A percentile compares a stretch with the other conserved stretches of the same genome.
Evolutionary conservation across 2,797 vertebrate species (phyloP).

Genomic region (Ispidina lecontei): DNA sequence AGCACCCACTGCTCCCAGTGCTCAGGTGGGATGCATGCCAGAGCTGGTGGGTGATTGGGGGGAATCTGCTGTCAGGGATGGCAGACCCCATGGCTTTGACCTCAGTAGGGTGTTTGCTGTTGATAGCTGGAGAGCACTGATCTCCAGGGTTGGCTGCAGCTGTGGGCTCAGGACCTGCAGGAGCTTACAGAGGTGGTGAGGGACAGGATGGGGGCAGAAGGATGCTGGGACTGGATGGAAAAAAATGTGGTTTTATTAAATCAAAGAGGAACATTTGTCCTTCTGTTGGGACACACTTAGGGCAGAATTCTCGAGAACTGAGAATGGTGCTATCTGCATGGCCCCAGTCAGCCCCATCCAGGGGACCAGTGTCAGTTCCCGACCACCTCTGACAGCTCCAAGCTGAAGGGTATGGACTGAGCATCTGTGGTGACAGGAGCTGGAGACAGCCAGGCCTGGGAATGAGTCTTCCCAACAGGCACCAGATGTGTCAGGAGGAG

Average conservation of each 20-base stretch:
- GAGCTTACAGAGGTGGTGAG: neutral
- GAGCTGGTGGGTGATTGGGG: fast-evolving
- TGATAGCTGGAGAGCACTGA: neutral
- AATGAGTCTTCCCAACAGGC: neutral
- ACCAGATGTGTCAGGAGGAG: conserved; percentile 69
- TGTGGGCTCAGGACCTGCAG: neutral
- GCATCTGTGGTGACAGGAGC: neutral
- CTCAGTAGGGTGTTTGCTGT: neutral
- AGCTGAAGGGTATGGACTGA: neutral
- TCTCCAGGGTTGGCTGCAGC: neutral
- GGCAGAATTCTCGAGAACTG: neutral
- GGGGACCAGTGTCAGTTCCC: fast-evolving
- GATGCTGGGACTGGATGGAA: neutral
- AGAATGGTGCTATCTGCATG: neutral
- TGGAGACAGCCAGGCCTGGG: neutral
- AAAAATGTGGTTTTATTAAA: neutral
- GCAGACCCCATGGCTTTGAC: neutral
- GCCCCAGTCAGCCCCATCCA: fast-evolving
- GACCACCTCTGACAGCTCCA: neutral
- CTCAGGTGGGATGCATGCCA: fast-evolving
- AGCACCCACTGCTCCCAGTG: neutral
- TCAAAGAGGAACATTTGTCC: neutral
- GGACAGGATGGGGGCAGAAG: neutral
- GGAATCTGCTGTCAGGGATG: fast-evolving
- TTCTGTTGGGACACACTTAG: neutral